Base-by-base conservation (phyloP, 2,113 vertebrate genomes). In the Apodemus sylvaticus region DNA sequence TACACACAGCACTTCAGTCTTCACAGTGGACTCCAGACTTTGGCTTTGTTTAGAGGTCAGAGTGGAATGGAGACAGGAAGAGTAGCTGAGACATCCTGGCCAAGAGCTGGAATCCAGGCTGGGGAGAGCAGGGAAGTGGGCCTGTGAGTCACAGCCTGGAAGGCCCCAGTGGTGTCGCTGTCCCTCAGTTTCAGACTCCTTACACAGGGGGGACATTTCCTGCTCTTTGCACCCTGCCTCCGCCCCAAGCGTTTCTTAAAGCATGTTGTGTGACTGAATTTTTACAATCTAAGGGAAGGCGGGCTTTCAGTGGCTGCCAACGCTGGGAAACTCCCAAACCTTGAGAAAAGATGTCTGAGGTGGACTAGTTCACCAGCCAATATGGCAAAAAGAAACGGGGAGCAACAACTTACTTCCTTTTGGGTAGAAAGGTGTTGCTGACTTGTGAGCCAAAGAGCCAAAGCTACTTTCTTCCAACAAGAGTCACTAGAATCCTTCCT, bases 21-120 rank as follows among this genome's bases (percentile, higher is more conserved):
- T 70, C 77, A 89, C 89, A 0, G 17, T 78, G 71, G 77, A 58
- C 73, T 97, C 90, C 95, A 94, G 97, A 92, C 88, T 82, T 93
- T 45, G 42, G 94, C 95, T 97, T 96, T 97, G 93, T 96, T 87
- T 79, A 39, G 60, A 71, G 66, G 58, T 93, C 86, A 24, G 94
- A 85, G 85, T 8, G 1, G 94, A 90, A 42, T 93, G 93, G 96
- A 97, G 95, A 97, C 97, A 97, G 95, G 97, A 98, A 98, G 94
- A 89, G 91, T 45, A 19, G 19, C 86, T 95, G 96, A 97, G 97
- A 98, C 97, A 88, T 85, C n/a, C 90, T 8, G 94, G 81, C 95
- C 66, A 0, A 29, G 85, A 70, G 53, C 90, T 8, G 76, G 94
- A 86, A 82, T 48, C 85, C 58, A 1, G 94, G 90, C 92, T 68